Base-by-base conservation (phyloP, 2,797 vertebrate species). In the Hyperoplus immaculatus region DNA sequence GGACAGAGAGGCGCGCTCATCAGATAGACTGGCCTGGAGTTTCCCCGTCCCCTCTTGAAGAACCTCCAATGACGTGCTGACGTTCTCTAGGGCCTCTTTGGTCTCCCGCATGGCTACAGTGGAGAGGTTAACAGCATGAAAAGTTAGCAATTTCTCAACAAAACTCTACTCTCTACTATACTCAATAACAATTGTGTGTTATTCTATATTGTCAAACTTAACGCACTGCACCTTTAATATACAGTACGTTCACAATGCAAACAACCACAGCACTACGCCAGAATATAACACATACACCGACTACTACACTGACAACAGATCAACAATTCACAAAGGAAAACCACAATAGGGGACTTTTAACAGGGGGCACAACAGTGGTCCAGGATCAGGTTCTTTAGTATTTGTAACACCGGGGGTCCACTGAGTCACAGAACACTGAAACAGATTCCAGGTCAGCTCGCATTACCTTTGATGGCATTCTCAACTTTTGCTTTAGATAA, bases 401-500 rank as follows among this genome's bases (percentile, higher is more conserved):
- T 60, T 54, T 61, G n/a, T 51, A 78, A 84, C 78, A 85, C 9
- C 21, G 9, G 15, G 29, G 47, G 55, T 66, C 53, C 68, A 80
- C 69, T 5, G 64, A 55, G 43, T 65, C 75, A 84, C 55, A 29
- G 0, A 82, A 55, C 70, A 92, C 70, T 69, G 88, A 12, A 82
- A 90, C 83, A 88, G 69, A 65, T 50, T 78, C 66, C 64, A 76
- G 21, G 43, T 73, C 65, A 82, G 77, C 73, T 83, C 13, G 47
- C 68, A 78, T 96, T 97, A 97, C 96, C 95, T 96, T 97, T 96
- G 88, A 96, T 90, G 88, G 96, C 93, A 95, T 87, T 96, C 90
- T 96, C 96, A 95, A 96, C 95, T 96, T 96, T 96, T 90, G 95
- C 96, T 97, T 95, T 88, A 87, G 80, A 66, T 87, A 93, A 88